Evolutionary conservation across 2,797 vertebrate genomes (phyloP).

Genomic region (Tiaroga cobitis): DNA sequence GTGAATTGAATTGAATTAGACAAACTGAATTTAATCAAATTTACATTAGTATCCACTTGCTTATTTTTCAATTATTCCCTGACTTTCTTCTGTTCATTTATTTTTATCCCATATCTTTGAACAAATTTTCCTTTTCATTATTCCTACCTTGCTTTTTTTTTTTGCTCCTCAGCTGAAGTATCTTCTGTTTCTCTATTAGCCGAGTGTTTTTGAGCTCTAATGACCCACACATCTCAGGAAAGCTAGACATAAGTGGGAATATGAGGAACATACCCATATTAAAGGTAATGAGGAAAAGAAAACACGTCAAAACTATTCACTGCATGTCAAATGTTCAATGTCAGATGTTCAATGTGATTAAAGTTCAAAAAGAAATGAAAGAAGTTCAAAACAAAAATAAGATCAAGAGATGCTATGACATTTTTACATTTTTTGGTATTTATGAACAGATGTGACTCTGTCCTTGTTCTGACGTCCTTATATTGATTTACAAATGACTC

Average conservation of each 20-base stretch:
- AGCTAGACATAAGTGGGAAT: not conserved
- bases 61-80: not conserved
- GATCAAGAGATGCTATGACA: not conserved
- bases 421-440: not conserved
- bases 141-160: constrained; percentile 66
- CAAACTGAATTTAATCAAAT: not conserved
- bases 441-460: not conserved
- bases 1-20: not conserved
- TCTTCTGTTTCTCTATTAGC: not conserved
- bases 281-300: not conserved
- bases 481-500: not conserved
- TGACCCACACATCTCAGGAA: constrained; percentile 71
- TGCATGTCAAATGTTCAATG: no score
- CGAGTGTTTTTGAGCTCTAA: constrained; percentile 68
- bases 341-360: not conserved
- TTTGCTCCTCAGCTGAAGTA: constrained; percentile 68
- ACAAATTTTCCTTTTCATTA: constrained; percentile 71
- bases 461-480: not conserved
- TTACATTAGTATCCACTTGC: not conserved
- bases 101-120: not conserved
- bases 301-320: not conserved
- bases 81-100: not conserved
- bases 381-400: not conserved
- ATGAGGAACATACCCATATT: constrained; percentile 46
- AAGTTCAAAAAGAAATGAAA: not conserved